These are phyloP conservation scores for Tachina fera DNA, from an alignment of 2,888 invertebrate genomes.

Conservation along the genomic window DNA sequence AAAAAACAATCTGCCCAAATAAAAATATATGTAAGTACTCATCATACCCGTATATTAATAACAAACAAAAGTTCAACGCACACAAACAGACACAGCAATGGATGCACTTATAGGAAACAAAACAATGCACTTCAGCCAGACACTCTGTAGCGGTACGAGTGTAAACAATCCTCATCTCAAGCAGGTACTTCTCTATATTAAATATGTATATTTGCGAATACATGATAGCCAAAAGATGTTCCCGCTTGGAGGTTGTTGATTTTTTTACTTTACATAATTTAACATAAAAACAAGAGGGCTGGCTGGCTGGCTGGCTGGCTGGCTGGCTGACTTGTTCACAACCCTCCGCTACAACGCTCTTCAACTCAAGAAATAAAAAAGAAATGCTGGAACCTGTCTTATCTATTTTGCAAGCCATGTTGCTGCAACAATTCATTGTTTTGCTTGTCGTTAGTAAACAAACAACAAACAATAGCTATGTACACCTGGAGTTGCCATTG, in stretches of 20 bases:
- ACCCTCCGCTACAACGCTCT: background rate
- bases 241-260: slow-evolving; percentile 44
- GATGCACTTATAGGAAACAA: slow-evolving; percentile 65
- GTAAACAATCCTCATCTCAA: slow-evolving; percentile 54
- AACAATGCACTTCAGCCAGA: slow-evolving; percentile 49
- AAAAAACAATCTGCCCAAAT: slow-evolving; percentile 40
- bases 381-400: slow-evolving; percentile 55
- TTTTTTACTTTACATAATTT: slow-evolving; percentile 5
- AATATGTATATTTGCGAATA: slow-evolving; percentile 25
- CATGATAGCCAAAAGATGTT: slow-evolving; percentile 46
- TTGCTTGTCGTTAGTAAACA: slow-evolving; percentile 58
- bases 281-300: background rate
- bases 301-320: background rate
- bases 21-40: background rate
- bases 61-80: slow-evolving; percentile 57
- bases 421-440: slow-evolving; percentile 57
- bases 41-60: background rate
- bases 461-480: slow-evolving; percentile 9
- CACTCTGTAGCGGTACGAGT: slow-evolving; percentile 49
- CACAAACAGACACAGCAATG: slow-evolving; percentile 54
- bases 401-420: slow-evolving; percentile 64
- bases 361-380: slow-evolving; percentile 4
- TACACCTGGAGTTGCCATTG: slow-evolving; percentile 2
- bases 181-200: slow-evolving; percentile 35
- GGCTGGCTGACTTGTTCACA: background rate